Evolutionary conservation across 2,797 vertebrate species (phyloP).

Genomic region (Eulemur coronatus): DNA sequence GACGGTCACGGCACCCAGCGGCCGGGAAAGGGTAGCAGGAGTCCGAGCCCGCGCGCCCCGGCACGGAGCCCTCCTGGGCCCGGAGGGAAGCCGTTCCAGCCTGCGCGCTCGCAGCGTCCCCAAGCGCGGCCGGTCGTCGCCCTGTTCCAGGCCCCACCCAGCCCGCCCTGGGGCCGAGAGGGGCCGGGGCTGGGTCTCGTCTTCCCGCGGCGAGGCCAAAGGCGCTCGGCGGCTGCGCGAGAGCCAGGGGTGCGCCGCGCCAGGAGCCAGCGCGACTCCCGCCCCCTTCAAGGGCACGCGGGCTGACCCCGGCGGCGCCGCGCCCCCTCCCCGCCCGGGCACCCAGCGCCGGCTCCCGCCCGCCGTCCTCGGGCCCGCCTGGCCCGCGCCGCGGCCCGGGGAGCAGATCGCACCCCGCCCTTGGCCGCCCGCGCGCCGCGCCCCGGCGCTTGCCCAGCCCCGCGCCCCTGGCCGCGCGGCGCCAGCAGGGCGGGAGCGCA

Average conservation of each 20-base stretch:
- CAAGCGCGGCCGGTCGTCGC: neutral
- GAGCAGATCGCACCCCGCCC: constrained; percentile 1
- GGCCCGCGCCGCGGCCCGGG: neutral
- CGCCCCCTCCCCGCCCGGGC: constrained; percentile 27
- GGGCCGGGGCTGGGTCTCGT: neutral
- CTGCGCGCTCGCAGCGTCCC: neutral
- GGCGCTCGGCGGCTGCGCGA: neutral
- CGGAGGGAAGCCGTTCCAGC: neutral
- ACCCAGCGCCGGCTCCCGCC: neutral
- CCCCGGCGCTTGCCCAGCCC: constrained; percentile 11
- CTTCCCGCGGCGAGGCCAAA: neutral
- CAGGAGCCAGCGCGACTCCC: constrained; percentile 66
- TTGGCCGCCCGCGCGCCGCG: constrained; percentile 29
- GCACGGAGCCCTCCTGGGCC: neutral
- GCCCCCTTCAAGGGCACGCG: constrained; percentile 77
- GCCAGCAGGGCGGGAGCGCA: constrained; percentile 28
- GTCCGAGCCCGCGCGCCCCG: neutral
- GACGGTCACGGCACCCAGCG: neutral
- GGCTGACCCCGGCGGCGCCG: constrained; percentile 71
- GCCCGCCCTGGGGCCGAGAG: neutral
- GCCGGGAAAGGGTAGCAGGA: neutral
- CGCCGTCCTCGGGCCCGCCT: neutral
- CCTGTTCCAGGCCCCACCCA: constrained; percentile 38
- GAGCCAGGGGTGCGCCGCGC: neutral
- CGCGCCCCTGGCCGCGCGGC: constrained; percentile 32